These are phyloP conservation scores for Intellagama lesueurii DNA, from an alignment of 2,797 vertebrate genomes.

Conservation along the genomic window DNA sequence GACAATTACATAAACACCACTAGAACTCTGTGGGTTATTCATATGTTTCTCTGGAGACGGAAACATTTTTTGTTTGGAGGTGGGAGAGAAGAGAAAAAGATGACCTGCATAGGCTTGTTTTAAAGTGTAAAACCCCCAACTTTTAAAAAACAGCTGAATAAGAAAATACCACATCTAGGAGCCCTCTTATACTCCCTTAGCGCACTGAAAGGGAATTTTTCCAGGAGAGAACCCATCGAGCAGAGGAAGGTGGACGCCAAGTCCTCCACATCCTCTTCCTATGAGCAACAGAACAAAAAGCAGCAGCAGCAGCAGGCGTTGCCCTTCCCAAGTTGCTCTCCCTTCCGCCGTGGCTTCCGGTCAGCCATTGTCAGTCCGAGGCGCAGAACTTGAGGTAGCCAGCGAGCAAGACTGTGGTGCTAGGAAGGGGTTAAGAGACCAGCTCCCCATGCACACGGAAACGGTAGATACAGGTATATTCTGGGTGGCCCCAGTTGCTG, in stretches of 20 bases:
- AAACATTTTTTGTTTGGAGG: constrained; percentile 3
- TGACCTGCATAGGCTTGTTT: constrained; percentile 13
- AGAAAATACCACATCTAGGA: background rate
- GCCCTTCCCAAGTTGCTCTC: constrained; percentile 18
- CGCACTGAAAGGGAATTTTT: background rate
- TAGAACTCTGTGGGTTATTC: constrained; percentile 1
- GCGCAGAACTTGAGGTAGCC: fast-evolving
- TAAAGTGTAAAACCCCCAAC: constrained; percentile 30
- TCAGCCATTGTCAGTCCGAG: background rate
- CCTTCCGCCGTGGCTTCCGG: constrained; percentile 22
- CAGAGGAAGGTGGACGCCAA: background rate
- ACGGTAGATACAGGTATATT: constrained; percentile 94
- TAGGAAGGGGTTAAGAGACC: constrained; percentile 54
- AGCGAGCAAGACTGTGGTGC: background rate
- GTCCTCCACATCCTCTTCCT: constrained; percentile 14
- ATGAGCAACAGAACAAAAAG: constrained; percentile 30
- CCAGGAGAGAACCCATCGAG: background rate
- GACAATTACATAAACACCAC: background rate
- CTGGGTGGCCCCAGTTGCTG: constrained; percentile 91
- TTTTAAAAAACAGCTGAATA: constrained; percentile 8
- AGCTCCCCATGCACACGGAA: constrained; percentile 90
- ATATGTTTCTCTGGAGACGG: background rate
- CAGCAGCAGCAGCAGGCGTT: background rate
- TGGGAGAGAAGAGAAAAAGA: background rate
- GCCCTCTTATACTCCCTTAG: constrained; percentile 6